Percentiles rank a stretch among this genome's conserved stretches.
Conservation (phyloP, 1,140 invertebrate genomes). For the Antheraea pernyi region DNA sequence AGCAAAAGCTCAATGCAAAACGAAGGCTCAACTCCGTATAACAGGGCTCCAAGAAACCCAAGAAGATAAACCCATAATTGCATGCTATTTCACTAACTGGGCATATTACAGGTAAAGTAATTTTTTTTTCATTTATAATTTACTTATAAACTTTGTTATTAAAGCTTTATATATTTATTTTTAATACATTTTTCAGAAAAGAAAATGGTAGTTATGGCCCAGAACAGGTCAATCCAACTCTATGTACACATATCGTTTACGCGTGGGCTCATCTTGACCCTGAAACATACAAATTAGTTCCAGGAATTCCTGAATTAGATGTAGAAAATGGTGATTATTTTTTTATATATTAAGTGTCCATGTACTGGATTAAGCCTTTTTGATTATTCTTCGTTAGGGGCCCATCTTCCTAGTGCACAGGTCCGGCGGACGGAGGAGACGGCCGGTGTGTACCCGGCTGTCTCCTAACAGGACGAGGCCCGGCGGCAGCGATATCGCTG, state of each 20-base stretch:
- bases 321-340: slow-evolving; percentile 81
- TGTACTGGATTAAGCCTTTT: background rate
- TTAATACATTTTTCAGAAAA: slow-evolving; percentile 65
- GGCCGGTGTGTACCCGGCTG: no score
- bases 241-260: slow-evolving; percentile 89
- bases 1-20: slow-evolving; percentile 83
- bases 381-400: no score
- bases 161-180: no score
- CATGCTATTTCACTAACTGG: slow-evolving; percentile 90
- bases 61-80: slow-evolving; percentile 78
- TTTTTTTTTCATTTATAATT: background rate
- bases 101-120: slow-evolving; percentile 82
- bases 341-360: background rate
- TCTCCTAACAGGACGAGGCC: no score
- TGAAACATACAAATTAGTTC: slow-evolving; percentile 78
- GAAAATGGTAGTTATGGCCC: slow-evolving; percentile 83
- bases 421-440: no score
- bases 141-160: no score
- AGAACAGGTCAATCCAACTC: slow-evolving; percentile 82
- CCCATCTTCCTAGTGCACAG: no score
- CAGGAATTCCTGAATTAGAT: slow-evolving; percentile 84
- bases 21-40: slow-evolving; percentile 50
- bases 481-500: no score
- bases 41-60: slow-evolving; percentile 30
- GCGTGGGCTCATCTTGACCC: slow-evolving; percentile 84